Evolutionary conservation across 1,140 invertebrate species (phyloP).

Genomic region (Diorhabda carinulata): DNA sequence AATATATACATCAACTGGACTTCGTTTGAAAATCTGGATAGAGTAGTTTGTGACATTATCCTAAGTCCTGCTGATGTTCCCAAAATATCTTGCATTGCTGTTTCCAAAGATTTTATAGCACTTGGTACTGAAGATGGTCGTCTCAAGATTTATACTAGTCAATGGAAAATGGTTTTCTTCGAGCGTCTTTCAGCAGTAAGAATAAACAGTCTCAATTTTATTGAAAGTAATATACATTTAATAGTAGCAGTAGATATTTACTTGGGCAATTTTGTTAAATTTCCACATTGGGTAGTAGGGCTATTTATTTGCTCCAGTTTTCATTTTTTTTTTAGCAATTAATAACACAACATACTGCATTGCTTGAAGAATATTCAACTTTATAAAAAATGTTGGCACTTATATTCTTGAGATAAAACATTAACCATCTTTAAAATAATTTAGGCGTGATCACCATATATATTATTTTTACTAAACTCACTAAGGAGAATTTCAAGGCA

Average conservation of each 20-base stretch:
- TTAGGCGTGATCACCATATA: no score
- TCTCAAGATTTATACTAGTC: constrained; percentile 36
- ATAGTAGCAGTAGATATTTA: no score
- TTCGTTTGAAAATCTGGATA: constrained; percentile 35
- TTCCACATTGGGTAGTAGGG: no score
- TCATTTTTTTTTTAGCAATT: constrained; percentile 20
- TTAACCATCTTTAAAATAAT: no score
- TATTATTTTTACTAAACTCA: no score
- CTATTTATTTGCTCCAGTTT: background rate
- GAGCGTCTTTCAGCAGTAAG: constrained; percentile 36
- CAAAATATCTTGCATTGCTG: constrained; percentile 39
- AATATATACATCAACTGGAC: constrained; percentile 40
- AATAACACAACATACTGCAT: no score
- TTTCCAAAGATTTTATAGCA: constrained; percentile 38
- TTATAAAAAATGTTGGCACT: no score
- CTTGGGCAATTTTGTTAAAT: no score
- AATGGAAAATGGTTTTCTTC: constrained; percentile 34
- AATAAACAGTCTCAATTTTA: constrained; percentile 38
- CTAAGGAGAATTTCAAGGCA: no score
- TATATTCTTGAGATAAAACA: no score
- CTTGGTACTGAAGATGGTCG: constrained; percentile 42
- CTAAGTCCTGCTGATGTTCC: constrained; percentile 34
- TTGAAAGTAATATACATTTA: constrained; percentile 24
- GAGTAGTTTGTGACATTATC: constrained; percentile 31
- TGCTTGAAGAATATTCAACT: no score